Percentiles rank a stretch among this genome's conserved stretches.
Conservation (phyloP, 2,888 invertebrate species). For the Gortyna flavago region DNA sequence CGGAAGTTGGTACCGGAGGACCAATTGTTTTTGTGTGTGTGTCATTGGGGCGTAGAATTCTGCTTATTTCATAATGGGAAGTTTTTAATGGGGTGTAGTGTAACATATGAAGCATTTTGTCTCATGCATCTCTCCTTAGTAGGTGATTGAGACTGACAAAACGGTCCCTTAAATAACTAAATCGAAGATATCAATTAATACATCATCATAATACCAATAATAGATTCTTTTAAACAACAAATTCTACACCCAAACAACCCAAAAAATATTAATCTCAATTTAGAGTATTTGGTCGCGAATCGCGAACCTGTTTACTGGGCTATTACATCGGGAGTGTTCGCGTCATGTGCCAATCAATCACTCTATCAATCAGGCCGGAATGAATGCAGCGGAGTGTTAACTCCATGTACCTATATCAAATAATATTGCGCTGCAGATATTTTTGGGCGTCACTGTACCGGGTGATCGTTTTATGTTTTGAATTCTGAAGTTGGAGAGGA, state of each 20-base stretch:
- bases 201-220: neutral
- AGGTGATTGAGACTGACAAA: conserved; percentile 1
- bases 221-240: neutral
- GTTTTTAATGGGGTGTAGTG: conserved; percentile 34
- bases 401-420: conserved; percentile 53
- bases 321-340: conserved; percentile 67
- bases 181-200: neutral
- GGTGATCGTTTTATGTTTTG: conserved; percentile 10
- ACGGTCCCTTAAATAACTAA: too few relatives aligned
- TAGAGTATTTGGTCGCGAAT: conserved; percentile 50
- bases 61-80: conserved; percentile 28
- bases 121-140: neutral
- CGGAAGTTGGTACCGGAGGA: conserved; percentile 31
- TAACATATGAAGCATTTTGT: conserved; percentile 5
- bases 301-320: conserved; percentile 61
- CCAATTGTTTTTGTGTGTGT: conserved; percentile 41
- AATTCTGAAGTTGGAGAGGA: conserved; percentile 22
- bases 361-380: conserved; percentile 76
- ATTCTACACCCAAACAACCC: neutral
- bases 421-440: conserved; percentile 61
- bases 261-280: conserved; percentile 59
- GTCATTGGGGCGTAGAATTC: conserved; percentile 32
- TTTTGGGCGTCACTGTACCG: conserved; percentile 50
- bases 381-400: conserved; percentile 66
- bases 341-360: conserved; percentile 82